phyloP scores from a whole-genome alignment of 2,888 invertebrate species.

The Pseudococcus viburni region DNA sequence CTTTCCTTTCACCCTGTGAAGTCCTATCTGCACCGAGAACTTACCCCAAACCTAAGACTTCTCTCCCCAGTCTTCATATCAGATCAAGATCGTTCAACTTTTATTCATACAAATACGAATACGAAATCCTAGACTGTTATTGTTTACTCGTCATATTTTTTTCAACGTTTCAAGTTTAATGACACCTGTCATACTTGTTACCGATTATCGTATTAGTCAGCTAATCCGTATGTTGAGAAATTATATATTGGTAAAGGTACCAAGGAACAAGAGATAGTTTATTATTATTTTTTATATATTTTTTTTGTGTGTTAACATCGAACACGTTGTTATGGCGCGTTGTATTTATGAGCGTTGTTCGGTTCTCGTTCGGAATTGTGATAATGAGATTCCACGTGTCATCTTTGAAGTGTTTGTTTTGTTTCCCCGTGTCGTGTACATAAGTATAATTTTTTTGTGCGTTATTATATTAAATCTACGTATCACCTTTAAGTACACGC shows the following conservation, averaged over 20 bases:
- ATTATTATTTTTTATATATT: neutral
- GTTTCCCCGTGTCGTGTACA: neutral
- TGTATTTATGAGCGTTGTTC: neutral
- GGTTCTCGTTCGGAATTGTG: neutral
- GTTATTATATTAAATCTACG: constrained; percentile 3
- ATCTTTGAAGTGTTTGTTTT: constrained; percentile 22
- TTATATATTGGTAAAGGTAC: neutral
- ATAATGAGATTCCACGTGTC: constrained; percentile 43
- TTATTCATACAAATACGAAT: neutral
- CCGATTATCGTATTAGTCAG: constrained; percentile 41
- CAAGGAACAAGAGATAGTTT: neutral
- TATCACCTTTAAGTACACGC: neutral
- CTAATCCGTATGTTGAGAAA: constrained; percentile 4
- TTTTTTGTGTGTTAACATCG: neutral
- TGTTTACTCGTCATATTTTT: constrained; percentile 35
- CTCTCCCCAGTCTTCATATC: neutral
- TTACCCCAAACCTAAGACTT: neutral
- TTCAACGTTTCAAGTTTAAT: constrained; percentile 19
- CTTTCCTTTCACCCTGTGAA: neutral
- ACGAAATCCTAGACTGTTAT: constrained; percentile 5
- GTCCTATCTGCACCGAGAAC: neutral
- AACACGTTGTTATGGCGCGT: neutral
- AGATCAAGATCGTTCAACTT: neutral
- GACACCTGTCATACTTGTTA: constrained; percentile 34
- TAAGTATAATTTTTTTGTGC: constrained; percentile 16